phyloP scores from a whole-genome alignment of 2,888 invertebrate species.

The Callinectes sapidus region DNA sequence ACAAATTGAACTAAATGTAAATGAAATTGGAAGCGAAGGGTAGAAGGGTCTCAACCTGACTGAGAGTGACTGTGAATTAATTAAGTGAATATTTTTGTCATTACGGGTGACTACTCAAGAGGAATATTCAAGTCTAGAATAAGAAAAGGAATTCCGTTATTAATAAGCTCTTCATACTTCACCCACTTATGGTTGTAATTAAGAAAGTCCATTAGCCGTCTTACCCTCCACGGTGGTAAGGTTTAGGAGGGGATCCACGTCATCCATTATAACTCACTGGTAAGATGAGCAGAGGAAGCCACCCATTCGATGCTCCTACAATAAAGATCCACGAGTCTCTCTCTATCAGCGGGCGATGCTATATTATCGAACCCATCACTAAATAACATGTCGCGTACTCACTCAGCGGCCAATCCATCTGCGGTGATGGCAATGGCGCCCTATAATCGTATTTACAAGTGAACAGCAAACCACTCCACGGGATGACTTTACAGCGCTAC shows the following conservation, averaged over 20 bases:
- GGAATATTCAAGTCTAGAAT: neutral
- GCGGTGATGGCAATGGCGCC: neutral
- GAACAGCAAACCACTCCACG: neutral
- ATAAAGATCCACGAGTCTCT: neutral
- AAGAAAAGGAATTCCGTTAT: neutral
- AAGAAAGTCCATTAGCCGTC: slow-evolving; percentile 1
- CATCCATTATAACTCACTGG: neutral
- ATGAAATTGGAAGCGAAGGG: neutral
- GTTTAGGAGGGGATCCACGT: neutral
- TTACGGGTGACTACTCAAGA: neutral
- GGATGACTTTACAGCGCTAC: neutral
- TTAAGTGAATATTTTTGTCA: neutral
- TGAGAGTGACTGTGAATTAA: slow-evolving; percentile 23
- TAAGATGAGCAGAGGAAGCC: neutral
- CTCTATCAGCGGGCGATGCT: neutral
- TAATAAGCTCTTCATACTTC: neutral
- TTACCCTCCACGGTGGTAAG: neutral
- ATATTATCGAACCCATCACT: neutral
- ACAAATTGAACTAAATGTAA: slow-evolving; percentile 6
- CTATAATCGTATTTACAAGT: neutral
- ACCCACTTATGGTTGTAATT: neutral
- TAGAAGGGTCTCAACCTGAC: neutral
- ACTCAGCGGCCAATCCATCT: neutral
- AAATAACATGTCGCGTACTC: neutral
- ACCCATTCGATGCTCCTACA: neutral